These are phyloP conservation scores for Sympetrum striolatum DNA, from an alignment of 2,888 invertebrate species.

Conservation along the genomic window DNA sequence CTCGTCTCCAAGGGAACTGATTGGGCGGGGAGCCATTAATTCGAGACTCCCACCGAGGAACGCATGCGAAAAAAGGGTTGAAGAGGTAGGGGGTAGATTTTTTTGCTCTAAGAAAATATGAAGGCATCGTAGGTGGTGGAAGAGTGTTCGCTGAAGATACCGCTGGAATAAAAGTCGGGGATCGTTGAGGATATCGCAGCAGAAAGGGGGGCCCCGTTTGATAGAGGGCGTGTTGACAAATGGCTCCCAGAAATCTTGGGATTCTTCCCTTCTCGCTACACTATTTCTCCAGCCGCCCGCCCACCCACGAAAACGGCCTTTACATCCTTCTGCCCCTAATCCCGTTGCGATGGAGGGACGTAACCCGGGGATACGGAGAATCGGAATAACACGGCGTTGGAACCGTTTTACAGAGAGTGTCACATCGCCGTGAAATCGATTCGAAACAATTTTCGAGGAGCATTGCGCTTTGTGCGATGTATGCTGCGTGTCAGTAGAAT, in stretches of 20 bases:
- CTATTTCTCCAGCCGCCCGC: neutral
- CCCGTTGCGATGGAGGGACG: neutral
- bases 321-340: neutral
- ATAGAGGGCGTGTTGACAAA: neutral
- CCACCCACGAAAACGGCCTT: neutral
- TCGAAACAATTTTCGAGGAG: neutral
- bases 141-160: neutral
- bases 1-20: neutral
- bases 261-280: neutral
- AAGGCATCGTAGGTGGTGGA: neutral
- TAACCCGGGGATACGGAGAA: neutral
- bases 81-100: too few species aligned
- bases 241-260: neutral
- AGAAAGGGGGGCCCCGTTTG: neutral
- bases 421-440: neutral
- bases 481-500: too few species aligned
- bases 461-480: neutral
- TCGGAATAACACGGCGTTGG: neutral
- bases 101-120: neutral
- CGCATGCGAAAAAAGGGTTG: neutral
- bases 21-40: neutral
- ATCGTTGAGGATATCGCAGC: neutral
- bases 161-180: neutral
- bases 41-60: neutral
- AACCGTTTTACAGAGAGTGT: neutral